Evolutionary conservation across 30 jellyfish, hydroid and myxozoan genomes (phyloP), one percentile per base, ranked within the genome.

Genomic region (Pseudorhiza aurosa): DNA sequence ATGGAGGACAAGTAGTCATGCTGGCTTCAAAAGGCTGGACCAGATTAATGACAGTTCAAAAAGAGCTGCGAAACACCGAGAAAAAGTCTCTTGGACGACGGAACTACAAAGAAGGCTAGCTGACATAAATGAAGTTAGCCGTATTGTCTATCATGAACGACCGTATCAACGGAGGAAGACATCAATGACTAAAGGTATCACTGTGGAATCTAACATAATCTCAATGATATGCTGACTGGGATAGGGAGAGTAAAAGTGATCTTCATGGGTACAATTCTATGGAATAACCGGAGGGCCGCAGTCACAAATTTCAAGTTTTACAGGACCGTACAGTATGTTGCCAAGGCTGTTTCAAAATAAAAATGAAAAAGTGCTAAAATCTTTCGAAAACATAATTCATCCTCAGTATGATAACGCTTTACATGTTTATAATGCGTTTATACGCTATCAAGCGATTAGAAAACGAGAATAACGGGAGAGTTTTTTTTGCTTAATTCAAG

Each of bases 11-110:
- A 1, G 43, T 55, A 55, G 69, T 5, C 33, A 60, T 60, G 75
- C 75, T 21, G 51, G 75, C 29, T 60, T 60, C 51, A 60, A 60
- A 60, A 60, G 75, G 75, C 19, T 60, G 51, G 75, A 60, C 51
- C 57, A 29, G 51, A 60, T 60, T 50, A 47, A 29, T 31, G 75
- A 47, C 47, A 60, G 51, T 22, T 21, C 51, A 60, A 28, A 47
- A 3, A 60, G 31, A 60, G 31, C 75, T 62, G 76, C 30, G 58
- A 62, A 31, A 31, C 58, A 62, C 76, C 76, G 10, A 36, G 27
- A 14, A 46, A 70, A 70, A 28, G 11, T 35, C 30, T 17, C 33
- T 2, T n/a, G 77, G 63, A 22, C 55, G 68, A 22, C 4, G 8
- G 12, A 42, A 33, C n/a, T 28, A n/a, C 18, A 5, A 12, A 39